Evolutionary conservation across 2,113 vertebrate species (phyloP).

Genomic region (Hoplias malabaricus): DNA sequence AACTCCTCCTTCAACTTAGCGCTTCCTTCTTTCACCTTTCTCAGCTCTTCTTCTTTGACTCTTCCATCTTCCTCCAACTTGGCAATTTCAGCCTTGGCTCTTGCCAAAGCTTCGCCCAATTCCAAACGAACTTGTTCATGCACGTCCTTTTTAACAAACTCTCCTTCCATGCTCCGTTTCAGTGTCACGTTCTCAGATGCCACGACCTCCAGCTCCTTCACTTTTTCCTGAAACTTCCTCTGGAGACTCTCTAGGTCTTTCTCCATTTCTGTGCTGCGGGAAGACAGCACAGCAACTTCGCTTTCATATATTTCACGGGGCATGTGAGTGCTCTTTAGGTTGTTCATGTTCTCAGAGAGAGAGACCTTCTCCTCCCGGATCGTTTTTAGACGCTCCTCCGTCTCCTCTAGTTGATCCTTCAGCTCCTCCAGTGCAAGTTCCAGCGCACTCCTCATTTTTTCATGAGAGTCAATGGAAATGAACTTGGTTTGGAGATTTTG

Average conservation of each 20-base stretch:
- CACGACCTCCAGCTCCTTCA: slow-evolving; percentile 67
- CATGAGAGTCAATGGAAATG: slow-evolving; percentile 77
- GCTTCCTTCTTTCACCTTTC: slow-evolving; percentile 79
- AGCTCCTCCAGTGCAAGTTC: slow-evolving; percentile 76
- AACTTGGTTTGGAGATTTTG: slow-evolving; percentile 81
- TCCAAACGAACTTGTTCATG: slow-evolving; percentile 75
- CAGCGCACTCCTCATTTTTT: slow-evolving; percentile 80
- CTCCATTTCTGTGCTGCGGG: slow-evolving; percentile 67
- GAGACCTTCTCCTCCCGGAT: slow-evolving; percentile 74
- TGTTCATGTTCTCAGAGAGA: slow-evolving; percentile 71
- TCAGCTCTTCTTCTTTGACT: slow-evolving; percentile 70
- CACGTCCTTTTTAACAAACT: slow-evolving; percentile 76
- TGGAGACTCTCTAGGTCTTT: slow-evolving; percentile 74
- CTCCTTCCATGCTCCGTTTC: slow-evolving; percentile 70
- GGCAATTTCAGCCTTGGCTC: slow-evolving; percentile 72
- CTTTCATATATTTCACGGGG: slow-evolving; percentile 74
- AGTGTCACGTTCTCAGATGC: slow-evolving; percentile 72
- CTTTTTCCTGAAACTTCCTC: slow-evolving; percentile 70
- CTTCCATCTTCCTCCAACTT: slow-evolving; percentile 72
- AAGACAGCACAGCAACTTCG: slow-evolving; percentile 71
- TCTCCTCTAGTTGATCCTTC: slow-evolving; percentile 82
- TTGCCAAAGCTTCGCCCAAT: slow-evolving; percentile 74
- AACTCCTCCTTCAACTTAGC: slow-evolving; percentile 74
- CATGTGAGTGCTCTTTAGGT: slow-evolving; percentile 68
- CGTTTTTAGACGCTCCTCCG: slow-evolving; percentile 78